phyloP scores from a whole-genome alignment of 2,888 invertebrate species.

The Andrena hattorfiana region DNA sequence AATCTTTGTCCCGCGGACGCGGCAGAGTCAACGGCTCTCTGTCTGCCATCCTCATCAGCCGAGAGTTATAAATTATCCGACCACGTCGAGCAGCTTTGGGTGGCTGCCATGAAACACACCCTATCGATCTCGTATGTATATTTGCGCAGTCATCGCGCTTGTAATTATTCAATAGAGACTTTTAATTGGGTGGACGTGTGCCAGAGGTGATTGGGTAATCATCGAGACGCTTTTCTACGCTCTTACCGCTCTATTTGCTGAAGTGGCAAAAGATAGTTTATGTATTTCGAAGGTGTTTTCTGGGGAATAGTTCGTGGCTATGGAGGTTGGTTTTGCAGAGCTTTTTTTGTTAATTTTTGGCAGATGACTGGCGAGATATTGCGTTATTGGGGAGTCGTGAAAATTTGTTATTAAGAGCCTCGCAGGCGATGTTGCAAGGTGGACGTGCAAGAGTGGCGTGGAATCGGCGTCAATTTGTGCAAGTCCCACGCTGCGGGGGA shows the following conservation, averaged over 20 bases:
- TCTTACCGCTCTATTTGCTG: no score
- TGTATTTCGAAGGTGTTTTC: background rate
- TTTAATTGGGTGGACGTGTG: background rate
- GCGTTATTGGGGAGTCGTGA: background rate
- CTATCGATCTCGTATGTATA: slow-evolving; percentile 24
- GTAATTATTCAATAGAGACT: background rate
- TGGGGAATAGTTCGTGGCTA: background rate
- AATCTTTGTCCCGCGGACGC: slow-evolving; percentile 43
- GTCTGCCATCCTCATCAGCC: slow-evolving; percentile 13
- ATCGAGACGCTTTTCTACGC: background rate
- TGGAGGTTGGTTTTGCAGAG: no score
- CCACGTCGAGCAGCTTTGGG: slow-evolving; percentile 8
- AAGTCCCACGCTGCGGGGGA: slow-evolving; percentile 42
- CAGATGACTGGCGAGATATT: background rate
- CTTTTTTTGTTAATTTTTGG: no score
- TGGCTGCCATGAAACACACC: slow-evolving; percentile 2
- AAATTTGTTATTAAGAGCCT: background rate
- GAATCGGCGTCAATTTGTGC: slow-evolving; percentile 37
- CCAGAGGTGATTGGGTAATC: background rate
- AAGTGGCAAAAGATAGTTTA: background rate
- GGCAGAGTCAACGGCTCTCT: slow-evolving; percentile 40
- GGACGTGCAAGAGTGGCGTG: background rate
- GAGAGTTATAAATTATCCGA: slow-evolving; percentile 43
- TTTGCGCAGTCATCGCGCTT: background rate
- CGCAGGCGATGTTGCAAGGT: background rate